Evolutionary conservation across 2,888 invertebrate genomes (phyloP), one percentile per base, ranked within the genome.

Genomic region (Torymus tubicola): DNA sequence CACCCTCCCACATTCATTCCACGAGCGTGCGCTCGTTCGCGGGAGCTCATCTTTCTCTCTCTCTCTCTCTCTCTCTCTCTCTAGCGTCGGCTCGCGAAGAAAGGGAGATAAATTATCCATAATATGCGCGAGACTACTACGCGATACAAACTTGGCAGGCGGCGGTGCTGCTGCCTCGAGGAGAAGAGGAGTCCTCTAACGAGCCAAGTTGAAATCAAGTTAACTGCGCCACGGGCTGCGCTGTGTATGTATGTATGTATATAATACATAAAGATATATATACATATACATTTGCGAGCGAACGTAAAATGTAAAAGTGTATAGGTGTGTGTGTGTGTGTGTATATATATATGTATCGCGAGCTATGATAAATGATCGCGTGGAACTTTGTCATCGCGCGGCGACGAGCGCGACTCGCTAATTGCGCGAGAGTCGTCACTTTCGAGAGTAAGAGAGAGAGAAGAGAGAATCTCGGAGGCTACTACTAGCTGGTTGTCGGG

Each of bases 121-220:
- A 21, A 50, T 52, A 52, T 42, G 64, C 55, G 50, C 65, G 14
- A 42, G 16, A 5, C 61, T 60, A n/a, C 50, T 5, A 13, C 42
- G 4, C 10, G 58, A 18, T 18, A 57, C 67, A 65, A 64, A 57
- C 57, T 67, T n/a, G 10, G 18, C 18, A 31, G 14, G 18, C 14
- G 13, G 13, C 14, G 13, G 63, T 5, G 53, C 21, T 14, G 16
- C 52, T 14, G 55, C 55, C 2, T 8, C 55, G 24, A 53, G 24
- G 18, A 53, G 24, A 61, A 69, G 21, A 69, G 50, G 61, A 57
- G 55, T 61, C 50, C 78, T 68, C 67, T 81, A 81, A 81, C 79
- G 81, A 81, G 81, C 58, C 76, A 79, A 81, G 76, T 81, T 79
- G 76, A 81, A 81, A 81, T 81, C 79, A 79, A 81, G 72, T 81